Evolutionary conservation across 1,140 invertebrate species (phyloP).

Genomic region (Leptopilina clavipes): DNA sequence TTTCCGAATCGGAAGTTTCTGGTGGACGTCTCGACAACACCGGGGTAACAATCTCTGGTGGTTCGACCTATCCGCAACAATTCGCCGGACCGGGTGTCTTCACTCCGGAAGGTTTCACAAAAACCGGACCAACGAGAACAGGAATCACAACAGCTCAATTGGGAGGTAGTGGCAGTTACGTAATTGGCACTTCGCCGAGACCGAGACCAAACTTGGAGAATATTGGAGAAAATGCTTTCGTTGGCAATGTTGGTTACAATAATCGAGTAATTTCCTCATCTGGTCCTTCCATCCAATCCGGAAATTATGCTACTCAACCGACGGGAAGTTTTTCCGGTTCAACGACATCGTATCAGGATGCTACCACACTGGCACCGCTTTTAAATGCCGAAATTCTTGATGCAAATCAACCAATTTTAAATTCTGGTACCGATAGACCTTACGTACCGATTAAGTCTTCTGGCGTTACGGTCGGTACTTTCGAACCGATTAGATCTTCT

Average conservation of each 20-base stretch:
- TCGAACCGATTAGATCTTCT: too few species aligned
- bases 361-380: conserved; percentile 57
- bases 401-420: conserved; percentile 44
- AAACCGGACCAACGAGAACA: conserved; percentile 69
- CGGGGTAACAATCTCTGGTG: conserved; percentile 4
- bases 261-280: conserved; percentile 13
- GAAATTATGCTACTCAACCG: conserved; percentile 61
- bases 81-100: conserved; percentile 34
- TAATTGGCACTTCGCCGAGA: conserved; percentile 53
- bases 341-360: not conserved
- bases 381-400: conserved; percentile 57
- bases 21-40: conserved; percentile 38
- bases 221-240: conserved; percentile 68
- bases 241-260: conserved; percentile 58
- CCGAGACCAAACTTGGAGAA: conserved; percentile 58
- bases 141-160: conserved; percentile 68
- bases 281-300: conserved; percentile 36
- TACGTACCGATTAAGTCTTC: too few species aligned
- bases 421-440: conserved; percentile 22
- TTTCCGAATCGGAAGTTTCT: conserved; percentile 9
- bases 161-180: conserved; percentile 68
- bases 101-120: conserved; percentile 66
- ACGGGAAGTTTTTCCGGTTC: not conserved
- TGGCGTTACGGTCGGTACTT: too few species aligned
- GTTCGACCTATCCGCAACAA: conserved; percentile 18